A percentile compares a stretch with the other conserved stretches of the same genome.
phyloP scores from a whole-genome alignment of 2,888 invertebrate species.

The Ornithoptera alexandrae region DNA sequence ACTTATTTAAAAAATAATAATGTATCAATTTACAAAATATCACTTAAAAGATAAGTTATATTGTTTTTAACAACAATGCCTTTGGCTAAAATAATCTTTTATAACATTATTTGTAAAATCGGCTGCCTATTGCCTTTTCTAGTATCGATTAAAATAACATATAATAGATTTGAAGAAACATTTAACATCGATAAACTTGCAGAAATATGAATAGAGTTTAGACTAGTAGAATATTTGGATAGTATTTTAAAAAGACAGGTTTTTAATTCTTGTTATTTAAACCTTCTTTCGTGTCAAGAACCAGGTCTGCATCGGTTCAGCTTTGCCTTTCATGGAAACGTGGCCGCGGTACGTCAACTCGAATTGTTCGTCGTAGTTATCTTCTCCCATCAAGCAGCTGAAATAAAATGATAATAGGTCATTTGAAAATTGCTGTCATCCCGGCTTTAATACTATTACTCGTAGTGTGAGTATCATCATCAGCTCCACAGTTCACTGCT shows the following conservation, averaged over 20 bases:
- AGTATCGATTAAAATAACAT: not conserved
- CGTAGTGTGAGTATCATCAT: too few relatives aligned
- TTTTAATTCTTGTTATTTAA: conserved; percentile 31
- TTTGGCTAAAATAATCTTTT: too few relatives aligned
- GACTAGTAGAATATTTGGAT: not conserved
- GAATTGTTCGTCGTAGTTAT: conserved; percentile 92
- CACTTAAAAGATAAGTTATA: too few relatives aligned
- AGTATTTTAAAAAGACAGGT: not conserved
- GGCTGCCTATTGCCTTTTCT: not conserved
- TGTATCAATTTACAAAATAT: too few relatives aligned
- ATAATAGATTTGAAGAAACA: not conserved
- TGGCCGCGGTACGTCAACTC: conserved; percentile 92
- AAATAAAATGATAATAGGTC: not conserved
- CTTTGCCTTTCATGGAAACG: conserved; percentile 95
- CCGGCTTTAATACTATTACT: too few relatives aligned
- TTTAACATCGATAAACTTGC: not conserved
- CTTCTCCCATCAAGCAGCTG: conserved; percentile 88
- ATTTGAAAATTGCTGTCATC: too few relatives aligned
- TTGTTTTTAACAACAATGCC: too few relatives aligned
- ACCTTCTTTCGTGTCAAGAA: conserved; percentile 82
- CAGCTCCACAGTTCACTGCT: too few relatives aligned
- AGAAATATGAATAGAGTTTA: not conserved
- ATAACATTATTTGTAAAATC: not conserved
- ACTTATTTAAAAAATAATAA: too few relatives aligned
- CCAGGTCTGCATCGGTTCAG: conserved; percentile 96